Conservation (phyloP, 1,140 invertebrate species). For the Euborellia annulipes region DNA sequence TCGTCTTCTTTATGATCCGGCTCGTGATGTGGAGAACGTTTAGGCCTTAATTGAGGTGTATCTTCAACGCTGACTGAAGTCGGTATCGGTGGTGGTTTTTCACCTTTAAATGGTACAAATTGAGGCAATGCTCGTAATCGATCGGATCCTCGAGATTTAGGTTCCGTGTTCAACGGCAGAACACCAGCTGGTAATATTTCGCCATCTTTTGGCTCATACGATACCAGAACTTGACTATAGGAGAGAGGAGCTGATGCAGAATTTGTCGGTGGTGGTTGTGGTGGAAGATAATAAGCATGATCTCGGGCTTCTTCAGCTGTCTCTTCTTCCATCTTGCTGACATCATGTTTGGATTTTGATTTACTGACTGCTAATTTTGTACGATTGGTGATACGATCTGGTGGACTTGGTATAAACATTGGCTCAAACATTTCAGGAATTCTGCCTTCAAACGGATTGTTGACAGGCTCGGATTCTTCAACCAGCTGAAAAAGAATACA, state of each 20-base stretch:
- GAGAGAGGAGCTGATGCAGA: conserved; percentile 13
- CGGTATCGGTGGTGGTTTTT: conserved; percentile 39
- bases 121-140: conserved; percentile 45
- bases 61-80: conserved; percentile 21
- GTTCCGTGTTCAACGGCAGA: conserved; percentile 18
- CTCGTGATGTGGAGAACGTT: conserved; percentile 22
- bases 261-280: conserved; percentile 31
- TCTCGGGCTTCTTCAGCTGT: conserved; percentile 49
- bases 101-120: conserved; percentile 50
- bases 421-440: conserved; percentile 47
- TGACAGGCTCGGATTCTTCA: background rate
- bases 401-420: conserved; percentile 54
- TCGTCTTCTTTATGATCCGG: conserved; percentile 13
- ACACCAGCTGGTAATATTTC: conserved; percentile 29
- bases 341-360: conserved; percentile 10
- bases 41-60: conserved; percentile 23
- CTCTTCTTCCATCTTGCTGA: conserved; percentile 32
- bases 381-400: conserved; percentile 29
- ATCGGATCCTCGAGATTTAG: conserved; percentile 34
- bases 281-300: conserved; percentile 50
- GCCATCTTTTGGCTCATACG: conserved; percentile 54
- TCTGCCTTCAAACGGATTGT: conserved; percentile 24
- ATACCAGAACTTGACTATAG: conserved; percentile 28
- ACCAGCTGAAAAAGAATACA: no score
- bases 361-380: conserved; percentile 1